Base-by-base conservation (phyloP, 2,888 invertebrate species). In the Drosophila mimica region DNA sequence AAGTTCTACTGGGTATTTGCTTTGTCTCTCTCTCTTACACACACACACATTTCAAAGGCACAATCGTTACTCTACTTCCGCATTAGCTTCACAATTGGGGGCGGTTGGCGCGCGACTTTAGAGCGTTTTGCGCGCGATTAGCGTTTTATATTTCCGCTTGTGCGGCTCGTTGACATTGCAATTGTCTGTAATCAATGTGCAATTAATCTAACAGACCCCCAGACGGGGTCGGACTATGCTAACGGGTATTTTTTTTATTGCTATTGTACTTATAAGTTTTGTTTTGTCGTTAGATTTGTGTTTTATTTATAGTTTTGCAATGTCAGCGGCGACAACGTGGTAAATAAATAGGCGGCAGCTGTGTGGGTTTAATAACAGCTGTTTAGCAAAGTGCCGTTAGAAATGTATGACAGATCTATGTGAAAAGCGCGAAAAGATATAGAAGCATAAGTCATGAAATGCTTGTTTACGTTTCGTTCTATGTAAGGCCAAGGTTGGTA, bases 401-500 rank as follows among this genome's bases (percentile, higher is more conserved):
- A 58, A 38, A 25, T 40, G 17, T 51, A 77, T 73, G 65, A 69
- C 51, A 69, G 60, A 81, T 81, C 65, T 69, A 13, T 63, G 68
- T 52, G 78, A 72, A 66, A 58, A 34, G 48, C 51, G 40, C 56
- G 38, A 54, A 48, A 53, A 57, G 60, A 63, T 76, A 68, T 34
- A 54, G 20, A 72, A 56, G 34, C 25, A 53, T 40, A 63, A 69
- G 53, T 67, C 67, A 60, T 81, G 81, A 53, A 63, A 49, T 48
- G 60, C 25, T 81, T 71, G 67, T 72, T 58, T 72, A 67, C 43
- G 68, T 68, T 75, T 72, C 71, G 78, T 82, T 91, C 91, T 91
- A 70, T 51, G 70, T 68, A 91, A 92, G 92, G 92, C 91, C 91
- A 91, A 91, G 92, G 92, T 82, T 76, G 38, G 28, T 61, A 66